Evolutionary conservation across 2,888 invertebrate genomes (phyloP).

Genomic region (Leptopilina drosophilae): DNA sequence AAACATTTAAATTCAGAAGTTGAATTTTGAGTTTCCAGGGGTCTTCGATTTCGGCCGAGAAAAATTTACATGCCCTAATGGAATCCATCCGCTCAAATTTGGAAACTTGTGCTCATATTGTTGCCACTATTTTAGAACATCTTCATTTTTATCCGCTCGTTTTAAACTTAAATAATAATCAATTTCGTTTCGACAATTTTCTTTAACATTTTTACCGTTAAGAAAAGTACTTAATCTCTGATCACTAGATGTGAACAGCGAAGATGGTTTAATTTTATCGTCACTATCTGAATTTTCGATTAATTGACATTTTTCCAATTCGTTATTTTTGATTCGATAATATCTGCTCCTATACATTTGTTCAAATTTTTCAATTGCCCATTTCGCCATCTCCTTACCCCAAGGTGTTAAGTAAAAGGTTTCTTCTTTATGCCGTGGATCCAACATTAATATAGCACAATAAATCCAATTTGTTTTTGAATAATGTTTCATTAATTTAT

Average conservation of each 20-base stretch:
- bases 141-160: not conserved
- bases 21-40: too few relatives aligned
- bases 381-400: not conserved
- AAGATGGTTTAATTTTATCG: not conserved
- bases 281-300: not conserved
- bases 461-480: too few relatives aligned
- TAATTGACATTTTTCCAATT: not conserved
- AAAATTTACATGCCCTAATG: too few relatives aligned
- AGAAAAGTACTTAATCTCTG: not conserved
- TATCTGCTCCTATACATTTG: not conserved
- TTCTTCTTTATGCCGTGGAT: not conserved
- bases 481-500: too few relatives aligned
- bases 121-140: not conserved
- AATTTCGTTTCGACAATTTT: not conserved
- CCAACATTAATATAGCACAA: not conserved
- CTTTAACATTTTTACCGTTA: not conserved
- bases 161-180: not conserved
- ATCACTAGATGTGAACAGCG: not conserved
- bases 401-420: not conserved
- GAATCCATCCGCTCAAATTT: too few relatives aligned
- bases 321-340: not conserved
- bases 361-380: not conserved
- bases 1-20: too few relatives aligned
- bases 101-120: not conserved
- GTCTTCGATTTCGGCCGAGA: too few relatives aligned